Percentiles rank a stretch among this genome's conserved stretches.
These are phyloP conservation scores for Epicampocera succincta DNA, from an alignment of 2,888 invertebrate genomes.

Conservation along the genomic window DNA sequence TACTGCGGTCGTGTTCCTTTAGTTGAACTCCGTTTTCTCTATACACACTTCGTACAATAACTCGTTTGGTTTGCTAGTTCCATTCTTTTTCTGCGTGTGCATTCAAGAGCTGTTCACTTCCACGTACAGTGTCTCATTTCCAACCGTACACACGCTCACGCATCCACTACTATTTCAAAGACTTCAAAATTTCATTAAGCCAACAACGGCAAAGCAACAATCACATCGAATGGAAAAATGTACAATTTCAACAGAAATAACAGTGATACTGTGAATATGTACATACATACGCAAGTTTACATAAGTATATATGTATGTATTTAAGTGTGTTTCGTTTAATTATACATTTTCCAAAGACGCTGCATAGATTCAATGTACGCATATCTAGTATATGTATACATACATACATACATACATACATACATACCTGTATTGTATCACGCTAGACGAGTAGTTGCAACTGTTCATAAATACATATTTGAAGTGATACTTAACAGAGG, in stretches of 20 bases:
- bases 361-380: background rate
- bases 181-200: too few species aligned
- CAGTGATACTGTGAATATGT: too few species aligned
- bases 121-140: slow-evolving; percentile 45
- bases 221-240: slow-evolving; percentile 14
- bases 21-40: slow-evolving; percentile 53
- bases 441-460: too few species aligned
- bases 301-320: background rate
- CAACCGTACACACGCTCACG: background rate
- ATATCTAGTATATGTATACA: too few species aligned
- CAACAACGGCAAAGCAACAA: slow-evolving; percentile 44
- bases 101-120: slow-evolving; percentile 65
- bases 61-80: slow-evolving; percentile 47
- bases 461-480: too few species aligned
- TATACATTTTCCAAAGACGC: background rate
- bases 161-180: background rate
- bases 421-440: background rate
- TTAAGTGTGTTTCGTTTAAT: background rate
- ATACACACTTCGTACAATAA: slow-evolving; percentile 43
- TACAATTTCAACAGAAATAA: too few species aligned
- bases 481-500: too few species aligned
- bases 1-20: slow-evolving; percentile 57
- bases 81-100: slow-evolving; percentile 55
- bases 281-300: slow-evolving; percentile 2
- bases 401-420: slow-evolving; percentile 3